phyloP scores from a whole-genome alignment of 37 sponge, comb jelly and placozoan species.

The Mnemiopsis leidyi region DNA sequence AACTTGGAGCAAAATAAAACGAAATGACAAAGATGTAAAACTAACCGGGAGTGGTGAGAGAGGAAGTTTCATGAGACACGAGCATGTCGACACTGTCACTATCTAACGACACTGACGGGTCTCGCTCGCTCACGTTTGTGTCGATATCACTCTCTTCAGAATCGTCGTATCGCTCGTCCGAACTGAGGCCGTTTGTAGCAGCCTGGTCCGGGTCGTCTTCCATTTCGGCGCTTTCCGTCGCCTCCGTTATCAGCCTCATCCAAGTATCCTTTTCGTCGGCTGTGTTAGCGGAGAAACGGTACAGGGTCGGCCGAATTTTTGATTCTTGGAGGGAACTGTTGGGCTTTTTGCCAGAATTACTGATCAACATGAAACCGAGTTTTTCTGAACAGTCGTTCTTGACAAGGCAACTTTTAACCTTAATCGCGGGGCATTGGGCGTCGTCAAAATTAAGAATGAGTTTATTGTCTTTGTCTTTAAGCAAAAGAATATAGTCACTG shows the following conservation, averaged over 20 bases:
- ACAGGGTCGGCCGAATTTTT: background rate
- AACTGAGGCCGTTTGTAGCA: background rate
- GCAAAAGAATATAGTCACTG: slow-evolving; percentile 54
- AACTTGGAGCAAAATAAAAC: too few species aligned
- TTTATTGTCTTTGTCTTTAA: slow-evolving; percentile 56
- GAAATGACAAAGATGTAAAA: too few species aligned
- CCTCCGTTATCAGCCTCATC: slow-evolving; percentile 26
- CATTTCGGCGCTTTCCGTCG: background rate
- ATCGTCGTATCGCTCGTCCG: slow-evolving; percentile 45
- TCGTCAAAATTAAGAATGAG: slow-evolving; percentile 43
- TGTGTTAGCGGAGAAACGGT: background rate
- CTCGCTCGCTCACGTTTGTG: background rate
- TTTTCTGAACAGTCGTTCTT: background rate
- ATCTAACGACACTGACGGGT: slow-evolving; percentile 26
- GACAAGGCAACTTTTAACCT: slow-evolving; percentile 20
- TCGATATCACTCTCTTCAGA: slow-evolving; percentile 60
- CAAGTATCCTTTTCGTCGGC: slow-evolving; percentile 34
- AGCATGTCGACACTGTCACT: background rate
- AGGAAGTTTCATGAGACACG: background rate
- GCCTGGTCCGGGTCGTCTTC: background rate
- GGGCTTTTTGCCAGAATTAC: background rate
- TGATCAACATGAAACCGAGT: slow-evolving; percentile 45
- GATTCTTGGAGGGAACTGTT: background rate
- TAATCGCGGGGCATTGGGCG: slow-evolving; percentile 41
- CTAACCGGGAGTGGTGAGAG: background rate